A percentile compares a stretch with the other conserved stretches of the same genome.
phyloP scores from a whole-genome alignment of 2,888 invertebrate species.

The Drosophila macrospina region DNA sequence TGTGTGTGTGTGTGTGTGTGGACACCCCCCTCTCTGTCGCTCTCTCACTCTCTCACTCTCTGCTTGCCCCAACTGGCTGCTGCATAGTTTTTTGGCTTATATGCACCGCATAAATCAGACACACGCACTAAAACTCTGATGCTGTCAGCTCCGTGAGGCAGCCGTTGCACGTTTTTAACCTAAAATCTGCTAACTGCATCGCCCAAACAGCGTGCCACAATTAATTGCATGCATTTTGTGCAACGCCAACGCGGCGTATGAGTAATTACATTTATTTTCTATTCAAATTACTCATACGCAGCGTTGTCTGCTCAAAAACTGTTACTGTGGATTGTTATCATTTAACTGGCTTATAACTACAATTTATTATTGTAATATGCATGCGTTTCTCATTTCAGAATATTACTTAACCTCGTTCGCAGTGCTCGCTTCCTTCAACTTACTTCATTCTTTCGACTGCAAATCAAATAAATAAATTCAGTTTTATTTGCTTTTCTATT shows the following conservation, averaged over 20 bases:
- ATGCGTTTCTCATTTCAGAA: neutral
- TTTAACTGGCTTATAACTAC: slow-evolving; percentile 7
- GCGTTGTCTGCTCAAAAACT: slow-evolving; percentile 14
- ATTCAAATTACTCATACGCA: slow-evolving; percentile 48
- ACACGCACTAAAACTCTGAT: slow-evolving; percentile 62
- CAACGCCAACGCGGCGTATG: slow-evolving; percentile 51
- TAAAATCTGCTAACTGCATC: slow-evolving; percentile 60
- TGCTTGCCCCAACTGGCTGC: neutral
- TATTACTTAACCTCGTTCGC: neutral
- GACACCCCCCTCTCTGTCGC: neutral
- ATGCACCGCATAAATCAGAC: slow-evolving; percentile 68
- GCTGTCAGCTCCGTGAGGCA: slow-evolving; percentile 53
- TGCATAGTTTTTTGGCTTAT: slow-evolving; percentile 33
- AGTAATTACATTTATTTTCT: slow-evolving; percentile 60
- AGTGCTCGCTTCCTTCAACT: neutral
- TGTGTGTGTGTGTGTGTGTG: slow-evolving; percentile 22
- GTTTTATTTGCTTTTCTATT: slow-evolving; percentile 48
- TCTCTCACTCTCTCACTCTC: too few relatives aligned
- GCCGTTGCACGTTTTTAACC: slow-evolving; percentile 45
- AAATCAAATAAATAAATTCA: slow-evolving; percentile 42
- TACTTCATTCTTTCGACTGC: neutral
- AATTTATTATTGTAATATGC: neutral
- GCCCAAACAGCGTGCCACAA: slow-evolving; percentile 55
- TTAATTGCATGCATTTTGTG: slow-evolving; percentile 60
- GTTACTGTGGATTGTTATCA: slow-evolving; percentile 3